A percentile compares a stretch with the other conserved stretches of the same genome.
Conservation (phyloP, 2,888 invertebrate species). For the Mantis religiosa region DNA sequence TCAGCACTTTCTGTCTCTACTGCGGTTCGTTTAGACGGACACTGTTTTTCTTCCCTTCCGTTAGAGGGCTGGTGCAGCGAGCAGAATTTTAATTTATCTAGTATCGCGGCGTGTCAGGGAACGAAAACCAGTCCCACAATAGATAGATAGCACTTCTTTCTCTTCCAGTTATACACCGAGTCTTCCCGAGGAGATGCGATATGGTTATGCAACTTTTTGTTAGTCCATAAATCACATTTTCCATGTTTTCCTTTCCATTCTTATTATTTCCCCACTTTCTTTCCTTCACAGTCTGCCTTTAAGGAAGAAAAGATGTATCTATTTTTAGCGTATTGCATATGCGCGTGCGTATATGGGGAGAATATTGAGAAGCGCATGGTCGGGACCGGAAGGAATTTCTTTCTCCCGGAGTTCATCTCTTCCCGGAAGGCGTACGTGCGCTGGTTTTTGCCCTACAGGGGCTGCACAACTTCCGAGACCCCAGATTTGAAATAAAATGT, state of each 20-base stretch:
- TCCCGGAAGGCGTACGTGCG: neutral
- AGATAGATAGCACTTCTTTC: neutral
- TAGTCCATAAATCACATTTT: neutral
- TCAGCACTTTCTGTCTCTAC: no score
- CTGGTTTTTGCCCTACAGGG: neutral
- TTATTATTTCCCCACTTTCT: neutral
- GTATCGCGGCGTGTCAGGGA: neutral
- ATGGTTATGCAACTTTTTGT: neutral
- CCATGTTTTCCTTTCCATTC: neutral
- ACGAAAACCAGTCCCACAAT: neutral
- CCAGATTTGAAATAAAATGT: neutral
- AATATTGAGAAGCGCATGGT: neutral
- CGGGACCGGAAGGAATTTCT: neutral
- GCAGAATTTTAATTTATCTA: neutral
- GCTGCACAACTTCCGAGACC: neutral
- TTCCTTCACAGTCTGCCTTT: neutral
- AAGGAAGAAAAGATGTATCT: neutral
- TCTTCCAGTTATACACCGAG: neutral
- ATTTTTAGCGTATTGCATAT: neutral
- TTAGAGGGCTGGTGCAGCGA: neutral
- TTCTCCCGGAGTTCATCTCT: neutral
- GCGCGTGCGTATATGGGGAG: neutral
- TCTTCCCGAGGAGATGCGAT: neutral
- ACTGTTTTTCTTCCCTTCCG: neutral
- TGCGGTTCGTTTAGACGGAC: neutral